Percentiles rank a stretch among this genome's conserved stretches.
Evolutionary conservation across 2,888 invertebrate genomes (phyloP).

Genomic region (Drosophila villosipedis): DNA sequence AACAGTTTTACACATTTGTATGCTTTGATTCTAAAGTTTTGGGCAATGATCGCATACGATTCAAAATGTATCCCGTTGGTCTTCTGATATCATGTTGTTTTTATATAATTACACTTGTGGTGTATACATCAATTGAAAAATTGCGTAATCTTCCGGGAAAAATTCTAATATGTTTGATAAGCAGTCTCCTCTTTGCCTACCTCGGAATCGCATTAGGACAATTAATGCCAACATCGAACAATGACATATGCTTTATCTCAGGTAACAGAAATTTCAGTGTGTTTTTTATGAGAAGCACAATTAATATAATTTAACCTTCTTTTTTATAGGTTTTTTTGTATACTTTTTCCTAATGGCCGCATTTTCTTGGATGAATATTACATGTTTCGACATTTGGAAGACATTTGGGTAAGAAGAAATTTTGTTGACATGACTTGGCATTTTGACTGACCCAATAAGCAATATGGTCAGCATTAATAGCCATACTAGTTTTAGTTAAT

Average conservation of each 20-base stretch:
- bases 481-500: background rate
- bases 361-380: slow-evolving; percentile 92
- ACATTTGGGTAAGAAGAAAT: slow-evolving; percentile 89
- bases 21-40: slow-evolving; percentile 83
- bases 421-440: too few relatives aligned
- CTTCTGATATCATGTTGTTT: slow-evolving; percentile 89
- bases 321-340: slow-evolving; percentile 88
- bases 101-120: slow-evolving; percentile 88
- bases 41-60: slow-evolving; percentile 81
- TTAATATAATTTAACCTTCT: background rate
- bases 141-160: slow-evolving; percentile 91
- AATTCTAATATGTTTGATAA: slow-evolving; percentile 90
- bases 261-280: slow-evolving; percentile 84
- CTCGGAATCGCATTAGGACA: slow-evolving; percentile 87
- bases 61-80: slow-evolving; percentile 83
- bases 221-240: slow-evolving; percentile 85
- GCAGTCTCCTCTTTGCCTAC: slow-evolving; percentile 89
- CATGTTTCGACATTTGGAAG: slow-evolving; percentile 93
- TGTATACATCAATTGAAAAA: slow-evolving; percentile 88
- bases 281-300: background rate
- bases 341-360: slow-evolving; percentile 90
- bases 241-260: slow-evolving; percentile 86
- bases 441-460: background rate
- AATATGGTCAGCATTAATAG: background rate
- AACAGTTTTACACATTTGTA: slow-evolving; percentile 82